Evolutionary conservation across 2,888 invertebrate genomes (phyloP).

Genomic region (Ophioninae sp.): DNA sequence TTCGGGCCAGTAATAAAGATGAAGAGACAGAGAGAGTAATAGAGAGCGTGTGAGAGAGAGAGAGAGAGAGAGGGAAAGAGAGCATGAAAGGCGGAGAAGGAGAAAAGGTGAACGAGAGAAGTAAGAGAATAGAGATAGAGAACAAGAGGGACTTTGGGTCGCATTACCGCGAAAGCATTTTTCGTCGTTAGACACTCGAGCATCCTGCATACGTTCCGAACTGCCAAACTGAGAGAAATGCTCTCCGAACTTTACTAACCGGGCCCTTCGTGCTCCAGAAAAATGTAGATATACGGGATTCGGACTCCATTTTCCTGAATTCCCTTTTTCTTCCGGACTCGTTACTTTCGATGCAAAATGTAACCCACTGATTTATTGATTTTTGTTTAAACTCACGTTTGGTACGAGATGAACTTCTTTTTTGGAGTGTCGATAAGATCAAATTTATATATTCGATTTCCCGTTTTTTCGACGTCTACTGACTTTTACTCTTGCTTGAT

Average conservation of each 20-base stretch:
- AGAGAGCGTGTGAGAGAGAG: conserved; percentile 11
- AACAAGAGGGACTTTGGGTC: conserved; percentile 3
- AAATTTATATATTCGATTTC: not conserved
- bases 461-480: not conserved
- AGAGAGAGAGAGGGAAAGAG: no score
- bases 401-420: not conserved
- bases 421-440: not conserved
- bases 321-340: no score
- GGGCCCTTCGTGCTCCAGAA: not conserved
- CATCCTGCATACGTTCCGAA: conserved; percentile 35
- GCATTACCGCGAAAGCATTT: conserved; percentile 61
- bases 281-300: not conserved
- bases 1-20: conserved; percentile 37
- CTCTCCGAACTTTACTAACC: conserved; percentile 24
- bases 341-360: not conserved
- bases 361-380: no score
- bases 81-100: no score
- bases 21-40: not conserved
- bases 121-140: not conserved
- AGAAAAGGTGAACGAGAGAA: no score
- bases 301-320: no score
- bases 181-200: conserved; percentile 62
- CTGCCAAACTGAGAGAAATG: conserved; percentile 5
- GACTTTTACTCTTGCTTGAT: not conserved
- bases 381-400: no score